Conservation (phyloP, 2,888 invertebrate genomes). For the Acanthosoma haemorrhoidale region DNA sequence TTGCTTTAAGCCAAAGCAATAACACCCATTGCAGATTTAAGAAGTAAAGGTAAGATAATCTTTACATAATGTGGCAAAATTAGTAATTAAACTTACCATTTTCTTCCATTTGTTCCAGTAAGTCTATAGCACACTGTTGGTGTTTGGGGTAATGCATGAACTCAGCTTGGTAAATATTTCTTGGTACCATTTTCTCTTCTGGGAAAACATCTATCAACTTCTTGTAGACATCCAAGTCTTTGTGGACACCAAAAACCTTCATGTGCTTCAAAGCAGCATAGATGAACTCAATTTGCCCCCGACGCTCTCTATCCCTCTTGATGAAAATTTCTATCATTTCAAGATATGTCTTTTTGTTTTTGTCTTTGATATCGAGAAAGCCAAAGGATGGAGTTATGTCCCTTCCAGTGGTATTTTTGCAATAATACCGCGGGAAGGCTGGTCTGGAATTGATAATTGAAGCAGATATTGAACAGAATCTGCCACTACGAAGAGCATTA, state of each 20-base stretch:
- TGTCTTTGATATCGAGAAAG: conserved; percentile 43
- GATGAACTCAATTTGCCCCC: conserved; percentile 92
- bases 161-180: conserved; percentile 77
- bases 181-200: conserved; percentile 79
- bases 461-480: too few relatives aligned
- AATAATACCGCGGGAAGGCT: too few relatives aligned
- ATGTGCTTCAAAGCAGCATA: conserved; percentile 81
- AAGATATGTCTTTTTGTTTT: conserved; percentile 43
- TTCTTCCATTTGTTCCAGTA: conserved; percentile 92
- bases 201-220: conserved; percentile 78
- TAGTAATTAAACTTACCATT: conserved; percentile 65
- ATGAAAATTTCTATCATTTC: conserved; percentile 58
- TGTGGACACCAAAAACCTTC: conserved; percentile 82
- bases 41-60: too few relatives aligned
- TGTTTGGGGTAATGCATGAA: conserved; percentile 94
- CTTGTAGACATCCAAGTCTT: conserved; percentile 82
- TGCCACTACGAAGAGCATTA: too few relatives aligned
- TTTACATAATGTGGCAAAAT: too few relatives aligned
- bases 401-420: too few relatives aligned
- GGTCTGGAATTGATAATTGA: too few relatives aligned
- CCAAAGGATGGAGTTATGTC: conserved; percentile 28
- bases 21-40: too few relatives aligned
- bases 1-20: too few relatives aligned
- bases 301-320: conserved; percentile 59
- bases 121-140: conserved; percentile 85